Base-by-base conservation (phyloP, 2,888 invertebrate genomes). In the Himalopsyche japonica region DNA sequence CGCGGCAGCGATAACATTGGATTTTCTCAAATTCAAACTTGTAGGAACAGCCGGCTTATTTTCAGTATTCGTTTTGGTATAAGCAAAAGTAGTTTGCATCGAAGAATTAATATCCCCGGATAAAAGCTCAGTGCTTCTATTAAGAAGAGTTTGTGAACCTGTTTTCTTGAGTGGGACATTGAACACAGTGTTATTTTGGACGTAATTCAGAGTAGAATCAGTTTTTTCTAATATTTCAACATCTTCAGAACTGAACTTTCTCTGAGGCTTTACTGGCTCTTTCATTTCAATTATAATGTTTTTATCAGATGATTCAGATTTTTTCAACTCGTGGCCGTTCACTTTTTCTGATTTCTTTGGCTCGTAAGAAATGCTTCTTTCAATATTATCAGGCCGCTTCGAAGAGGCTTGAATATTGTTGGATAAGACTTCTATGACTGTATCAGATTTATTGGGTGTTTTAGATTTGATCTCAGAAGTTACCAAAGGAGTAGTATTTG, bases 241-340 rank as follows among this genome's bases (percentile, higher is more conserved):
- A 85, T 90, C 91, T 86, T 92, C 92, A 81, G 89, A 90, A 83
- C 92, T 92, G 83, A 90, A 90, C 70, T 91, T 91, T 18, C 91
- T 88, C 49, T 88, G 88, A n/a, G 87, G 87, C 15, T 87, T 87
- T n/a, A 49, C n/a, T 12, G 81, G 32, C 24, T 86, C 87, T 80
- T 85, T 87, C 8, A 77, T 34, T 37, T 87, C 87, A 12, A 82
- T 37, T 10, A 81, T 43, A 24, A 83, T 34, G 57, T 82, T 82
- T 84, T 86, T 86, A 76, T 87, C 86, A 1, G 78, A 79, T 7
- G 84, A 84, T 76, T 87, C 86, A 5, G 86, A 84, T 82, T 85
- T 87, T 76, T 77, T 79, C 27, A 85, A 37, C 48, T 87, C 87
- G 18, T 18, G 48, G 8, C n/a, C 48, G 10, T 81, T 18, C 12